Evolutionary conservation across 1,140 invertebrate genomes (phyloP).

Genomic region (Trachymyrmex cornetzi): DNA sequence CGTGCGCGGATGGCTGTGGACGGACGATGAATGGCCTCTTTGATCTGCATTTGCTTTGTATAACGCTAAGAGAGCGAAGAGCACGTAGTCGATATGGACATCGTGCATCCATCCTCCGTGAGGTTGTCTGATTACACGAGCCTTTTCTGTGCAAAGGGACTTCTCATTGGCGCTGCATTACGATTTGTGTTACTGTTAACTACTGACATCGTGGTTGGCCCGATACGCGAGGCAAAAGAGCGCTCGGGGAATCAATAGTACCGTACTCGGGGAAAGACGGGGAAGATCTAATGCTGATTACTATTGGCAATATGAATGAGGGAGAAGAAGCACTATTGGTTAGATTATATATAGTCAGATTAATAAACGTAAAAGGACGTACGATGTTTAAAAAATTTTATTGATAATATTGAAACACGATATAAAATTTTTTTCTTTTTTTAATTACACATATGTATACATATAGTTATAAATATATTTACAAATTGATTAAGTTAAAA

Average conservation of each 20-base stretch:
- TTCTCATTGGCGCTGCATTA: conserved; percentile 37
- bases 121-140: conserved; percentile 60
- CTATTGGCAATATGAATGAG: neutral
- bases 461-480: neutral
- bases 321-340: neutral
- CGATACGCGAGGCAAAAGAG: conserved; percentile 30
- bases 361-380: conserved; percentile 24
- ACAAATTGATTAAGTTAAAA: neutral
- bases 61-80: conserved; percentile 60
- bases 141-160: conserved; percentile 58
- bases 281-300: conserved; percentile 54
- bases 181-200: conserved; percentile 57
- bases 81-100: conserved; percentile 51
- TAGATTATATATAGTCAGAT: neutral
- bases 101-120: conserved; percentile 9
- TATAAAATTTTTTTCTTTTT: neutral
- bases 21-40: conserved; percentile 82
- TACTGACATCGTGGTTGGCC: neutral
- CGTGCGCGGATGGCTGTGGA: conserved; percentile 66
- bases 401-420: neutral
- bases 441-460: neutral
- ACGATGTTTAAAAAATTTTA: neutral
- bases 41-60: conserved; percentile 80
- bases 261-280: neutral
- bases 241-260: conserved; percentile 18